phyloP scores from a whole-genome alignment of 2,113 vertebrate genomes.

The Halcyon senegalensis region DNA sequence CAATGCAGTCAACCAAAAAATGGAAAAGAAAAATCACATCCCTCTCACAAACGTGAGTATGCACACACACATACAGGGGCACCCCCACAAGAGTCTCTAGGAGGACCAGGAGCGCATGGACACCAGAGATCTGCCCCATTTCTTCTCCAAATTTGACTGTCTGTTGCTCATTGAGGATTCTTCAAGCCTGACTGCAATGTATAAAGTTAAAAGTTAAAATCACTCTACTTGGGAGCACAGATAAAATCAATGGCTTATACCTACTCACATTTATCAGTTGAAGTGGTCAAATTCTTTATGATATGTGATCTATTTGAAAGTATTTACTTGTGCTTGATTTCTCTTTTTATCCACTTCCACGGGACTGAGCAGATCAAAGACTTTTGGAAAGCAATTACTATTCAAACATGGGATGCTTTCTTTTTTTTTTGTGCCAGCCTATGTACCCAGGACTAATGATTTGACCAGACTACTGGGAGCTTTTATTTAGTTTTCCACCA shows the following conservation, averaged over 20 bases:
- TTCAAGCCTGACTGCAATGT: background rate
- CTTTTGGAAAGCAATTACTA: background rate
- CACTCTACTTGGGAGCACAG: background rate
- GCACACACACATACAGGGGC: background rate
- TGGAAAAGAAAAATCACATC: background rate
- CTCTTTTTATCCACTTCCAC: background rate
- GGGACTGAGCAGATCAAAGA: background rate
- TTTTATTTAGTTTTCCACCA: background rate
- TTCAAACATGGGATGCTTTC: background rate
- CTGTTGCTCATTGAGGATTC: background rate
- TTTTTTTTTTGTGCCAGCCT: background rate
- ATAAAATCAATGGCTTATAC: background rate
- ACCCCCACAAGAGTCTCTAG: background rate
- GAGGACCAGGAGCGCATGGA: background rate
- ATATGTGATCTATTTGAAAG: background rate
- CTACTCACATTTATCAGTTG: background rate
- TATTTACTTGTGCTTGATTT: background rate
- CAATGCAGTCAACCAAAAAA: slow-evolving; percentile 6
- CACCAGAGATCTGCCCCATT: background rate
- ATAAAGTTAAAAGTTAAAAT: background rate
- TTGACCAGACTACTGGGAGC: background rate
- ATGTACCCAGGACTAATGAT: background rate
- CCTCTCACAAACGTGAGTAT: background rate
- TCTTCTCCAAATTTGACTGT: background rate
- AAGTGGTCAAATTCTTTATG: background rate